Conservation (phyloP, 1,140 invertebrate species). For the Lineus longissimus region DNA sequence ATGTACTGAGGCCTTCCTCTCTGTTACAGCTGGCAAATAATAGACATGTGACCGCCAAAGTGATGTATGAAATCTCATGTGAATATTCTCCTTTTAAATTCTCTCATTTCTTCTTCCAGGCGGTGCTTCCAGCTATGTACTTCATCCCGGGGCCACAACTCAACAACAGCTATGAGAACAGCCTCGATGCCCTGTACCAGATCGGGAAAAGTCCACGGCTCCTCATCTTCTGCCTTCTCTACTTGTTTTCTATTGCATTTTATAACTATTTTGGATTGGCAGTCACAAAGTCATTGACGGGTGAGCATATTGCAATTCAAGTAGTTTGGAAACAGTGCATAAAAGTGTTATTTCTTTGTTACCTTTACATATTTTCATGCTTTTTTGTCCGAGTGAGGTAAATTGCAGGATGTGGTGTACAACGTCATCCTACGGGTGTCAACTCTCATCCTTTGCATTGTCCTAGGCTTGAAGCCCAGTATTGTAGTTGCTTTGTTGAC, state of each 20-base stretch:
- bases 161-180: constrained; percentile 46
- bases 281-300: constrained; percentile 46
- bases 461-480: too few relatives aligned
- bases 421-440: too few relatives aligned
- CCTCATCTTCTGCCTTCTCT: constrained; percentile 40
- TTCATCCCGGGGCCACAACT: constrained; percentile 41
- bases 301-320: constrained; percentile 20
- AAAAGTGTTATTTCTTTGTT: too few relatives aligned
- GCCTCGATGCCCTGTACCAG: constrained; percentile 45
- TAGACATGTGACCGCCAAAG: background rate
- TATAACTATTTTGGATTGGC: constrained; percentile 50
- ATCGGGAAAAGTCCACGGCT: constrained; percentile 34
- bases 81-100: background rate
- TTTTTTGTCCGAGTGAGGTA: too few relatives aligned
- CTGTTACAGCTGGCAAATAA: too few relatives aligned
- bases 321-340: too few relatives aligned
- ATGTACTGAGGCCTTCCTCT: too few relatives aligned
- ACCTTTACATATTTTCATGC: too few relatives aligned
- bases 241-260: constrained; percentile 45
- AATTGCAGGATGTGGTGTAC: too few relatives aligned
- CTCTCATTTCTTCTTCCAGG: constrained; percentile 24
- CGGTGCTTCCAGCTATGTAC: constrained; percentile 45
- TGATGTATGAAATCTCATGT: background rate
- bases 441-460: too few relatives aligned
- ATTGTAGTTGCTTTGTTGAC: too few relatives aligned